These are phyloP conservation scores for Beroe forskalii DNA, from an alignment of 37 sponge, comb jelly and placozoan species.

Conservation along the genomic window DNA sequence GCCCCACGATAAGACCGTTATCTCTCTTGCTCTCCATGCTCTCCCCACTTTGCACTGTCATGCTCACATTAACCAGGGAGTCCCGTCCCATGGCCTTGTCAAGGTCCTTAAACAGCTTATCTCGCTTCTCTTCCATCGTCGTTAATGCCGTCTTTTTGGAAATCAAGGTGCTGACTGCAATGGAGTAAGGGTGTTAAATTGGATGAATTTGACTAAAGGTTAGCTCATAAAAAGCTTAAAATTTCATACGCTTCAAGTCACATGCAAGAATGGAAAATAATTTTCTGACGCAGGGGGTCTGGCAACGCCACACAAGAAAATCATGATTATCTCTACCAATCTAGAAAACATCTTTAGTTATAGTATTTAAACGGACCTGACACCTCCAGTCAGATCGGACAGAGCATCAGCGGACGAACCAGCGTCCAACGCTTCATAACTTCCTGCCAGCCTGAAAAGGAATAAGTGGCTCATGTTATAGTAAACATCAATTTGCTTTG, in stretches of 20 bases:
- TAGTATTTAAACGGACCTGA: neutral
- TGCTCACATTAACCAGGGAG: slow-evolving; percentile 25
- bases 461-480: neutral
- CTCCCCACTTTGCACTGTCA: neutral
- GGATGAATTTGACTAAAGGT: no score
- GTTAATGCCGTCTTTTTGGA: neutral
- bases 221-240: no score
- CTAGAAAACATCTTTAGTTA: no score
- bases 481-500: neutral
- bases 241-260: no score
- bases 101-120: slow-evolving; percentile 12
- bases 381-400: slow-evolving; percentile 42
- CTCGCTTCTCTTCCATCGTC: neutral
- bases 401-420: slow-evolving; percentile 21
- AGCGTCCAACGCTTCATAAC: slow-evolving; percentile 29
- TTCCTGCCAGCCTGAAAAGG: slow-evolving; percentile 41
- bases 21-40: neutral
- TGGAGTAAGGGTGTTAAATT: no score
- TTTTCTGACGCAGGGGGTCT: no score
- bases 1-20: slow-evolving; percentile 36
- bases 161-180: slow-evolving; percentile 33
- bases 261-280: no score
- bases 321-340: no score
- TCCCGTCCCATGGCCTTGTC: neutral
- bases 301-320: no score